Base-by-base conservation (phyloP, 2,113 vertebrate genomes). In the Motacilla alba region DNA sequence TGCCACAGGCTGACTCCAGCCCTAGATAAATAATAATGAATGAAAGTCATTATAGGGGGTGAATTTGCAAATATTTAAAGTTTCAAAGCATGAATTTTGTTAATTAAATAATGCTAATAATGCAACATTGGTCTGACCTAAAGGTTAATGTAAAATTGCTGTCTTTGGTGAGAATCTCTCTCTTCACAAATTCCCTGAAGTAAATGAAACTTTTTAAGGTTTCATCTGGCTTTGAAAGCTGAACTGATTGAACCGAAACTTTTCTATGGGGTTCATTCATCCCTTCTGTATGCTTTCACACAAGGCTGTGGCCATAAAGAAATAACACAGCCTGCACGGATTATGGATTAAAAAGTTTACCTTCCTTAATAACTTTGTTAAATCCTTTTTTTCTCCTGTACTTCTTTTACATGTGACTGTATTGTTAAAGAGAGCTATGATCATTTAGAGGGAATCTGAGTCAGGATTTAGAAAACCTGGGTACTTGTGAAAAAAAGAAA, bases 11-110 rank as follows among this genome's bases (percentile, higher is more conserved):
- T 90, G 80, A 92, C 88, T 89, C 64, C 7, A 1, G 56, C 56
- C 56, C 76, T 93, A 64, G 86, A 93, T 92, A 96, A 97, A 97
- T 96, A 96, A 92, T 82, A 95, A 92, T 79, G 92, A 96, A 92
- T 92, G 92, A 92, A 96, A 96, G 90, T 82, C 90, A 83, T 94
- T 96, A 96, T 28, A 62, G 73, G 69, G 92, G n/a, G 31, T 81
- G 76, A 90, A 94, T 96, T 96, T 93, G 88, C 85, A 94, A 97
- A 97, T 96, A 96, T 96, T 97, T 93, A 95, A 92, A 90, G 93
- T 92, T 93, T 96, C 72, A 80, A 81, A 93, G 88, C 80, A 47
- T 89, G 53, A 89, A 64, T 96, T 95, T 91, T 84, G 59, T 93
- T 96, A 95, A 97, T 97, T 93, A 96, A 96, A 94, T 95, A 86